Conservation (phyloP, 37 sponge, comb jelly and placozoan species). For the Chondrilla cf. caribensis region DNA sequence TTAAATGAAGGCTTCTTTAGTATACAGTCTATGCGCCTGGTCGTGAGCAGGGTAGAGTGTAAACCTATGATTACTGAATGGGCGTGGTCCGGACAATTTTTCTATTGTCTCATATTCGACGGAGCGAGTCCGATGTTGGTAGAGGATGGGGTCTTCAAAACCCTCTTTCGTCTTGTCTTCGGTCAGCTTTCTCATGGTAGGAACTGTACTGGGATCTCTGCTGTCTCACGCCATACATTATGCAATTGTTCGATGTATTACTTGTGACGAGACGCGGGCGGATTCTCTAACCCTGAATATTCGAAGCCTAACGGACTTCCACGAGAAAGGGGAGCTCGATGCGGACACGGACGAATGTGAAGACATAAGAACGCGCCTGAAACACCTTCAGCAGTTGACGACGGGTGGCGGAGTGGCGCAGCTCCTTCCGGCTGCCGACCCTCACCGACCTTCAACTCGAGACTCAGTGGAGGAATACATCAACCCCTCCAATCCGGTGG, state of each 20-base stretch:
- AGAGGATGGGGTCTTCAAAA: background rate
- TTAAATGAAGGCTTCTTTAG: no score
- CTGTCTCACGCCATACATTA: conserved; percentile 3
- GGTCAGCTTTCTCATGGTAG: background rate
- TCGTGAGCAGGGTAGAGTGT: no score
- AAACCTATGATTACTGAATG: no score
- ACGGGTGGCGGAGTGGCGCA: background rate
- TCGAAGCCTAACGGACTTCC: background rate
- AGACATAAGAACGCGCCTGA: background rate
- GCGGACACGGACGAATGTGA: background rate
- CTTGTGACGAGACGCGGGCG: background rate
- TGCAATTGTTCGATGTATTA: background rate
- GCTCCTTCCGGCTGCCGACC: conserved; percentile 2
- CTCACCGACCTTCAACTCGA: background rate
- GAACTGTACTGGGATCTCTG: conserved; percentile 3
- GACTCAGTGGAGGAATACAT: conserved; percentile 7
- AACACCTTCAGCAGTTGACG: background rate
- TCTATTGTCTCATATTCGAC: no score
- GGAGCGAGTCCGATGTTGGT: no score
- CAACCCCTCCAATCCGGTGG: conserved; percentile 5
- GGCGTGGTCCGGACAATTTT: no score
- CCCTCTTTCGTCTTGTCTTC: background rate
- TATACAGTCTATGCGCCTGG: no score
- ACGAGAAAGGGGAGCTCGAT: background rate
- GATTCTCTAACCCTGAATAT: background rate